Base-by-base conservation (phyloP, 2,888 invertebrate genomes). In the Ypsolopha scabrella region DNA sequence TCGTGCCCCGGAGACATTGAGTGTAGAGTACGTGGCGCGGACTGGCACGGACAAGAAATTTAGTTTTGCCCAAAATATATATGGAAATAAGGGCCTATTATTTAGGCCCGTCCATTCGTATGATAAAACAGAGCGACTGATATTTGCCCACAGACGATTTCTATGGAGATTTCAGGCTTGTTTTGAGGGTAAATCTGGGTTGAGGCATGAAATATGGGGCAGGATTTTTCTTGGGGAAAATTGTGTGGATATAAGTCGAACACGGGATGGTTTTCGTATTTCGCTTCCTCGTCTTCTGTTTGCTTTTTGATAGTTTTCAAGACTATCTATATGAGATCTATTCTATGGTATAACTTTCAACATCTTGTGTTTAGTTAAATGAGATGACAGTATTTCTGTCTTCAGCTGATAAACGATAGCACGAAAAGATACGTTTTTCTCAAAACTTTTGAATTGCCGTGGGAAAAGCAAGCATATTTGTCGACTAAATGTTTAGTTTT, bases 151-250 rank as follows among this genome's bases (percentile, higher is more conserved):
- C 74, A 71, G 70, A 77, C 85, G 64, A 86, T 86, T 86, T 72
- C 81, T 81, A 86, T 86, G 85, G 80, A 81, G 82, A 85, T 86
- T 82, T 72, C 70, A 75, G 66, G 74, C 79, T 78, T 82, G 81
- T 80, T 82, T 78, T 70, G 75, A 64, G 69, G 75, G 73, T 68
- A 73, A 83, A 82, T 83, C 85, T 80, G 80, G 67, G 77, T 73
- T 65, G 67, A 70, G 68, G 67, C 59, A 72, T 83, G 81, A 85
- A 78, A 78, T 78, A 81, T 63, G 72, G 62, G 64, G 57, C 55
- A 59, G 58, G 60, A 55, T 67, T 74, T 74, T 71, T 68, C 67
- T 50, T 74, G 61, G 64, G 64, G 65, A 70, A 75, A 72, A 76
- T 74, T 72, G 68, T 62, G 57, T 52, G 37, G 44, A 49, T 46